Conservation (phyloP, 2,797 vertebrate genomes). For the Podarcis siculus region DNA sequence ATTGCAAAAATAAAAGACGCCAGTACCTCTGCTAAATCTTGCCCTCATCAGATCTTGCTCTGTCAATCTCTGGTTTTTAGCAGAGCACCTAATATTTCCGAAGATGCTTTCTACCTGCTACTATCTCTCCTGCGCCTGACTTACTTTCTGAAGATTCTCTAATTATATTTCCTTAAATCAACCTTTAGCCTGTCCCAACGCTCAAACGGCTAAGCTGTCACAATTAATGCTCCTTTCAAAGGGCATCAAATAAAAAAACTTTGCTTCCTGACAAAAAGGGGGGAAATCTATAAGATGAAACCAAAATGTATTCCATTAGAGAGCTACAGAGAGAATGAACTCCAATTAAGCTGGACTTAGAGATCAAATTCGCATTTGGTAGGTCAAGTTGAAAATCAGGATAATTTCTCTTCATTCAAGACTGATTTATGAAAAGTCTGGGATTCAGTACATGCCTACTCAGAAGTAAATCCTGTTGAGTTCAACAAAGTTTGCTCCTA, state of each 20-base stretch:
- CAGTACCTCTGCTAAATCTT: not conserved
- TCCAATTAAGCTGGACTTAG: conserved; percentile 57
- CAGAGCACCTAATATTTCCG: not conserved
- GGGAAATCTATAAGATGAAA: conserved; percentile 39
- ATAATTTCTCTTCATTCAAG: conserved; percentile 27
- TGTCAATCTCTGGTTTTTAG: not conserved
- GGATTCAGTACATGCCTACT: not conserved
- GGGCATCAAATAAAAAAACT: conserved; percentile 27
- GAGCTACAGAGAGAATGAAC: conserved; percentile 38
- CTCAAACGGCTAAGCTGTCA: conserved; percentile 39
- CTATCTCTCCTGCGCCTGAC: conserved; percentile 30
- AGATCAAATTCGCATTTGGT: conserved; percentile 57
- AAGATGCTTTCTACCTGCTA: conserved; percentile 15
- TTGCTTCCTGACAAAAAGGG: conserved; percentile 9
- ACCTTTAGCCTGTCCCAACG: conserved; percentile 13
- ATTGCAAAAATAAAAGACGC: not conserved
- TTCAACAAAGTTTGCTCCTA: no score
- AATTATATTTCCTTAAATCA: conserved; percentile 63
- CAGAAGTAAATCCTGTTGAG: no score
- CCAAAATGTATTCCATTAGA: conserved; percentile 32
- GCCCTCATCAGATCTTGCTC: not conserved
- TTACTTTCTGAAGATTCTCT: conserved; percentile 47
- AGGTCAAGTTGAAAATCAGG: conserved; percentile 61
- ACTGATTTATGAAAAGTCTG: conserved; percentile 58
- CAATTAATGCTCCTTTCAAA: conserved; percentile 37